Evolutionary conservation across 2,888 invertebrate species (phyloP), one percentile per base, ranked within the genome.

Genomic region (Prenolepis imparis): DNA sequence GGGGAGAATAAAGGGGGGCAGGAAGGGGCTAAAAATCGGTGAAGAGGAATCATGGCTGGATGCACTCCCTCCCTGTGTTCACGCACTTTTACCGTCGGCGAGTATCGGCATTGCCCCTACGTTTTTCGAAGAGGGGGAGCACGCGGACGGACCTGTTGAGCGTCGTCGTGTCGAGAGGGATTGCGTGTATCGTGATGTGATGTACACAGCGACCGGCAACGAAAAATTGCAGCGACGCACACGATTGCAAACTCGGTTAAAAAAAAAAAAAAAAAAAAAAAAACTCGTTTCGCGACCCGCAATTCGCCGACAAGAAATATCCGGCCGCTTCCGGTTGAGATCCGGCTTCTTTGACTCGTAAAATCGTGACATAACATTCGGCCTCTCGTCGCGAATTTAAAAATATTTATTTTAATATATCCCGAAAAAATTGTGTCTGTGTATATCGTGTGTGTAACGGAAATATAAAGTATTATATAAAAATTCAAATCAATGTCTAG

Each of bases 11-110:
- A 67, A 84, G 86, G 89, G 88, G 88, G 89, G 89, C 91, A 92
- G 90, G 92, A 93, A 93, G 91, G 93, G 93, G 93, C 93, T 93
- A 92, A 93, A 91, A 93, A 93, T 94, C 93, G 93, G 93, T 92
- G 93, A 93, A 90, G 92, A 93, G 94, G 94, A 94, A 93, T 92
- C 92, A 93, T 90, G 94, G 92, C 91, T 93, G 91, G 94, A 91
- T 94, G 94, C 93, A 87, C 94, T 93, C 93, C 93, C 93, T 93
- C 93, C 92, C 93, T 92, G 89, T 87, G 88, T 92, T 93, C 92
- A 93, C 92, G 91, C 92, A 93, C 92, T 93, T 93, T 92, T 92
- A 91, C 92, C 91, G 90, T 91, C 91, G 85, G 75, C 85, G 74
- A 75, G 84, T 88, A 89, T 90, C 88, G 89, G 86, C 84, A 80